Base-by-base conservation (phyloP, 2,888 invertebrate species). In the Bombyx huttoni region DNA sequence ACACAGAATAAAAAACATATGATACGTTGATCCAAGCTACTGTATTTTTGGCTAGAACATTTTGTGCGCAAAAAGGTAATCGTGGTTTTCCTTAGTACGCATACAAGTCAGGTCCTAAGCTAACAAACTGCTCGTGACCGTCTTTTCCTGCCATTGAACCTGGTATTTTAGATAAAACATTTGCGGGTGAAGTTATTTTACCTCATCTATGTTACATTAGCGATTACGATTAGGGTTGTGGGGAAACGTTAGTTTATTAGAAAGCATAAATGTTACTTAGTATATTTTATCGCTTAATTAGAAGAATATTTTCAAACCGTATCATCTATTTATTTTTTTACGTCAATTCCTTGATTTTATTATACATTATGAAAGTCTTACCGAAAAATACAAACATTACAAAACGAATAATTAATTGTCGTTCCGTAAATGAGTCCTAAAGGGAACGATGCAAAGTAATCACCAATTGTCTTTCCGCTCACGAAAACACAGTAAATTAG, bases 401-500 rank as follows among this genome's bases (percentile, higher is more conserved):
- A 47, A 6, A 47, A 49, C n/a, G 33, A 13, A 8, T n/a, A 9
- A 7, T 8, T 47, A 54, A 55, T 54, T 51, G n/a, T 12, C 12
- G 35, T 46, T 48, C 54, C 13, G 14, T 13, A 47, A 49, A 49
- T 46, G 33, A 49, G 47, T 13, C 34, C 46, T 14, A 33, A 12
- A 34, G 24, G 35, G 47, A 14, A 49, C 49, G 52, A 61, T 64
- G 59, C 58, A 64, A 68, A 71, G 61, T 66, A 71, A 76, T 74
- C 63, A 62, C 57, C 55, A 51, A 72, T 77, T 75, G 63, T 69
- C 61, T 70, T 72, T 62, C 68, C 52, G 57, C 64, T 72, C 65
- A 69, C 66, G 66, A 59, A 62, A 68, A 61, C 62, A 65, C 70
- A 71, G 62, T 62, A 70, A 78, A 75, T 80, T 74, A 76, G 70